These are phyloP conservation scores for Anagrus nilaparvatae DNA, from an alignment of 1,140 invertebrate genomes.

Conservation along the genomic window DNA sequence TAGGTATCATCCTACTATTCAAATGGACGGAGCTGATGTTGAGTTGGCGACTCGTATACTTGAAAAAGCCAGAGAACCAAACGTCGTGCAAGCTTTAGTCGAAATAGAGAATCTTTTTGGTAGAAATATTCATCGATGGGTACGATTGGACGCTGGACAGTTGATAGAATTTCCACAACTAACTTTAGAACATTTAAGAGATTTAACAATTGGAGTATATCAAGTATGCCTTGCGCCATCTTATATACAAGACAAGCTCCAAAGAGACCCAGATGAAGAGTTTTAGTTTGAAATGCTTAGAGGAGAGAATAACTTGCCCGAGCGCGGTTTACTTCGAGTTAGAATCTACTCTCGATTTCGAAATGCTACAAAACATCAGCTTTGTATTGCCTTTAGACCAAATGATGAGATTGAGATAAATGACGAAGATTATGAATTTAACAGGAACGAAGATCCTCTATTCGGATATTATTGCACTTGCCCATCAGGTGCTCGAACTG, in stretches of 20 bases:
- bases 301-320: not conserved
- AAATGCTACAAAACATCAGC: not conserved
- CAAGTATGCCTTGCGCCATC: constrained; percentile 3
- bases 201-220: constrained; percentile 5
- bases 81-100: constrained; percentile 6
- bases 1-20: not conserved
- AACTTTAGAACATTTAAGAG: not conserved
- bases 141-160: not conserved
- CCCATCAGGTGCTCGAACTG: not conserved
- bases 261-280: not conserved
- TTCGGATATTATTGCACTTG: constrained; percentile 5
- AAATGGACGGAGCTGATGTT: not conserved
- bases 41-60: not conserved
- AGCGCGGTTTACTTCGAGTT: constrained; percentile 3
- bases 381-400: not conserved
- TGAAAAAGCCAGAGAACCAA: no score
- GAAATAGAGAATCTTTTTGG: not conserved
- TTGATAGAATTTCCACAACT: constrained; percentile 2
- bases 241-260: constrained; percentile 6
- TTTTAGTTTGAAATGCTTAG: constrained; percentile 1
- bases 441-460: constrained; percentile 6
- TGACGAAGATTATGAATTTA: no score
- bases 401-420: not conserved
- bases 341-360: constrained; percentile 5
- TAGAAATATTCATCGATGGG: not conserved